Conservation (phyloP, 2,113 vertebrate genomes). For the Bagarius yarrelli region DNA sequence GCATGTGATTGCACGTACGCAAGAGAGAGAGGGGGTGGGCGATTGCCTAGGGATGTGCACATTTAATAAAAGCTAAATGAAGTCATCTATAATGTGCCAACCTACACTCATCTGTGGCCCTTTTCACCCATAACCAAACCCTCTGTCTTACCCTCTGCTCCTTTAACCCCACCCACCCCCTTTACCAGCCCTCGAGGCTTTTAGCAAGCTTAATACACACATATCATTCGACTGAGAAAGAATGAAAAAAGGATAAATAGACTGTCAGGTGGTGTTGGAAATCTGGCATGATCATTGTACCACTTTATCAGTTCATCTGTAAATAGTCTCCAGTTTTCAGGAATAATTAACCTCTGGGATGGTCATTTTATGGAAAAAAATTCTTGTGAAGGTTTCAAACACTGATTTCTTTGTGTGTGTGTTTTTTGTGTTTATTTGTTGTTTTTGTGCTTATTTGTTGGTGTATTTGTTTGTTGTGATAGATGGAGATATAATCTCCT, state of each 20-base stretch:
- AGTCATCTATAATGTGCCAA: constrained; percentile 37
- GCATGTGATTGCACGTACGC: too few relatives aligned
- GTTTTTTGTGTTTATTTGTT: too few relatives aligned
- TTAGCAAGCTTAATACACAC: not conserved
- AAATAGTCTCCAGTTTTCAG: too few relatives aligned
- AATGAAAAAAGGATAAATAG: not conserved
- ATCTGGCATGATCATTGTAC: not conserved
- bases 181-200: not conserved
- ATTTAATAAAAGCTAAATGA: constrained; percentile 44
- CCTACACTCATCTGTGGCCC: constrained; percentile 17
- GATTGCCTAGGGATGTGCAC: constrained; percentile 32
- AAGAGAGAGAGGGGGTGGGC: not conserved
- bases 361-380: not conserved
- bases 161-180: not conserved
- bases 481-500: not conserved
- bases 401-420: not conserved
- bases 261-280: not conserved
- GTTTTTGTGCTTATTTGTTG: too few relatives aligned
- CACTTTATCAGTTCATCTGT: too few relatives aligned
- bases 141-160: not conserved
- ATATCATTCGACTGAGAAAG: constrained; percentile 16
- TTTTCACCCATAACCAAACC: constrained; percentile 22
- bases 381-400: not conserved
- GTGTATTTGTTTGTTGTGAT: too few relatives aligned
- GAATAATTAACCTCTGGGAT: not conserved